Base-by-base conservation (phyloP, 2,888 invertebrate genomes). In the Podabrus alpinus region DNA sequence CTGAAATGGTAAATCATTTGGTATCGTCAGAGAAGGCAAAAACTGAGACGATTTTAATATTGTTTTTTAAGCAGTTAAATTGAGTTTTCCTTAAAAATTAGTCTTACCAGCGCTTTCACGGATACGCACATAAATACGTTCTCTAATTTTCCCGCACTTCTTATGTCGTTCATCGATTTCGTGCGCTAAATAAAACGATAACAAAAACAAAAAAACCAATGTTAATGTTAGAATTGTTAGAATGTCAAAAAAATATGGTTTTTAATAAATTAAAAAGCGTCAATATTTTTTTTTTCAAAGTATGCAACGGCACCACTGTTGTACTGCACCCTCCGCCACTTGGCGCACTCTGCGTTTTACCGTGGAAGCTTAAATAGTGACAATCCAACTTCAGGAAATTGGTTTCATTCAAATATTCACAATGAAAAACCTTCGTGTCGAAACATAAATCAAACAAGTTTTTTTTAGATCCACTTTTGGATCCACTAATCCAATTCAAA, bases 51-150 rank as follows among this genome's bases (percentile, higher is more conserved):
- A 45, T n/a, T 29, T n/a, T 13, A n/a, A 4, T 45, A n/a, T n/a
- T n/a, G n/a, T 45, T 45, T 45, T 45, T n/a, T 29, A n/a, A 7
- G n/a, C 45, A 1, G 13, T 45, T 45, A 45, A n/a, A 45, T n/a
- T 45, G 45, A 45, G 45, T n/a, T 45, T 45, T 45, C n/a, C 45
- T 45, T 45, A 45, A n/a, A 45, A 45, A 19, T 61, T 62, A 62
- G 19, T 87, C 91, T 91, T 90, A 92, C 91, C 89, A 92, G 88
- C 81, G 89, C 88, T 86, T 88, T 89, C 81, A 92, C 92, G 83
- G 90, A 91, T 74, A 92, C 91, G 82, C 90, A 90, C 80, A 88
- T 87, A 86, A 90, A 90, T 80, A 90, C 88, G 83, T 86, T 87
- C 78, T 87, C 87, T 72, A 86, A 81, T 76, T 80, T 85, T 84